phyloP scores from a whole-genome alignment of 1,140 invertebrate genomes.

The Papilio glaucus region DNA sequence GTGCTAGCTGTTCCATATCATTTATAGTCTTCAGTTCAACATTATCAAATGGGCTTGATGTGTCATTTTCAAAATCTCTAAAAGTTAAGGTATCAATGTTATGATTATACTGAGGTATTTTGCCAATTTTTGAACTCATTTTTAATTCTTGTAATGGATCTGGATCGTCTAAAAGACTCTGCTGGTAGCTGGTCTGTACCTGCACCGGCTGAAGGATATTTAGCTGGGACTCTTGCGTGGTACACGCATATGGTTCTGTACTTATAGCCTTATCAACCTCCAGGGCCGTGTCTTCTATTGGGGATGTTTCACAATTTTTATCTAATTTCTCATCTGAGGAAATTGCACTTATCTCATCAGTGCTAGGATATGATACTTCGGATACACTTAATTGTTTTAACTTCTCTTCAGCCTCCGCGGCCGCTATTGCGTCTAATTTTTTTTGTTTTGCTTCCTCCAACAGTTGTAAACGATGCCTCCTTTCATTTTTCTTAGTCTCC shows the following conservation, averaged over 20 bases:
- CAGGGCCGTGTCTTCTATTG: constrained; percentile 55
- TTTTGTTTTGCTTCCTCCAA: constrained; percentile 82
- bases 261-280: constrained; percentile 50
- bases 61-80: constrained; percentile 94
- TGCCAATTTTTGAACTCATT: constrained; percentile 64
- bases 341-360: constrained; percentile 79
- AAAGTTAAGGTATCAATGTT: constrained; percentile 85
- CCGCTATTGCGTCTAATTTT: constrained; percentile 73
- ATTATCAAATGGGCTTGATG: constrained; percentile 95
- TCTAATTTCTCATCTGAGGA: constrained; percentile 81
- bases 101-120: constrained; percentile 63
- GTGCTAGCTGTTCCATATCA: constrained; percentile 93
- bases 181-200: constrained; percentile 63
- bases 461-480: constrained; percentile 84
- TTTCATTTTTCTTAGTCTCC: constrained; percentile 84
- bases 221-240: constrained; percentile 56
- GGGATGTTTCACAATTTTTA: constrained; percentile 63
- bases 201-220: constrained; percentile 78
- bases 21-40: constrained; percentile 95
- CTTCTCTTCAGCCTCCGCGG: constrained; percentile 80
- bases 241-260: constrained; percentile 46
- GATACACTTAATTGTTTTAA: constrained; percentile 84
- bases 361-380: constrained; percentile 84
- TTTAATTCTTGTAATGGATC: constrained; percentile 75
- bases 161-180: constrained; percentile 75